These are phyloP conservation scores for Orchesella cincta DNA, from an alignment of 1,140 invertebrate species.

Conservation along the genomic window DNA sequence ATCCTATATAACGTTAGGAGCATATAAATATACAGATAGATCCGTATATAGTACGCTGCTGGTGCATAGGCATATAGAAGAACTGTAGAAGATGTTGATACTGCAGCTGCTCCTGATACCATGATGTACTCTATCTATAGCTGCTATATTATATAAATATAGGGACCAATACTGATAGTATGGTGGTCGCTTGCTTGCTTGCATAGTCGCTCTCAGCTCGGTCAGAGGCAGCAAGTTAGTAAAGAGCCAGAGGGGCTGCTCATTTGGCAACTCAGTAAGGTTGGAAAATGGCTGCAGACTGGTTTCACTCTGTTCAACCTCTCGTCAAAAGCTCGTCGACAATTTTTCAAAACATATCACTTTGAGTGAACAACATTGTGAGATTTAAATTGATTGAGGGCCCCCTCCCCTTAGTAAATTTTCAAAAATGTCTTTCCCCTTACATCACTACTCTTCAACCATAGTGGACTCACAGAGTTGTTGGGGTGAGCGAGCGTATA, in stretches of 20 bases:
- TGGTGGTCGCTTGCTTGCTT: slow-evolving; percentile 3
- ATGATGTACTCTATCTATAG: no score
- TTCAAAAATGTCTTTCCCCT: slow-evolving; percentile 27
- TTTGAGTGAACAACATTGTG: slow-evolving; percentile 16
- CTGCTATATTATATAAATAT: neutral
- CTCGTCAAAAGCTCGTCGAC: slow-evolving; percentile 3
- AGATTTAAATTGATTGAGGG: slow-evolving; percentile 28
- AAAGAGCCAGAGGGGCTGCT: slow-evolving; percentile 27
- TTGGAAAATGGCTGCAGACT: slow-evolving; percentile 27
- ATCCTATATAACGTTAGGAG: no score
- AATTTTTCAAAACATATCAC: slow-evolving; percentile 29
- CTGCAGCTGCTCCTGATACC: slow-evolving; percentile 19
- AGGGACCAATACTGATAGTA: slow-evolving; percentile 13
- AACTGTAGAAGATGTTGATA: no score
- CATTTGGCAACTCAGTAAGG: slow-evolving; percentile 26
- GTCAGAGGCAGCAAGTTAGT: neutral
- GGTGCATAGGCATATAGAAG: no score
- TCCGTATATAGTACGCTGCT: no score
- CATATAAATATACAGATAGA: no score
- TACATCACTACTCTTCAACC: neutral
- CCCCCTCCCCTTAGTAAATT: slow-evolving; percentile 26
- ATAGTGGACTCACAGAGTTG: neutral
- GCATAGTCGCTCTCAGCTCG: neutral
- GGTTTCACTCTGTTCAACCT: slow-evolving; percentile 1
- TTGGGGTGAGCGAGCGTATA: slow-evolving; percentile 19